Evolutionary conservation across 2,113 vertebrate genomes (phyloP), one percentile per base, ranked within the genome.

Genomic region (Onychostruthus taczanowskii): DNA sequence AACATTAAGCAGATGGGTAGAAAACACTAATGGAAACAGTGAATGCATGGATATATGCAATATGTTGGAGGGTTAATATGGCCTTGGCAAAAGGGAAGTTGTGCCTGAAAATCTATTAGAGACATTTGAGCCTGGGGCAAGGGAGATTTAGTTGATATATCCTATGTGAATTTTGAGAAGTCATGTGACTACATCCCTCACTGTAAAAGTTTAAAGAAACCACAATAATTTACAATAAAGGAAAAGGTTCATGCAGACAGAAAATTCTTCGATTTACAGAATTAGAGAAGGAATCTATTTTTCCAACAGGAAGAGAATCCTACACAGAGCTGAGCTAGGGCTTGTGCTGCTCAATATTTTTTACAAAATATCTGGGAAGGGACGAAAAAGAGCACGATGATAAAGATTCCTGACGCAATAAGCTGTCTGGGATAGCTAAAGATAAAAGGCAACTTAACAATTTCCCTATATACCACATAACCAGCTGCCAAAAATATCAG

Each of bases 401-500:
- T 49, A 27, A 81, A 81, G 43, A 85, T 76, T 62, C 90, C 49
- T 88, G 72, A 94, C 0, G 23, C 35, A 82, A 23, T 35, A 76
- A 93, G 58, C 59, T 91, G 52, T 64, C 28, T 69, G 27, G 41
- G n/a, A 83, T 39, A 62, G 59, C 75, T 88, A 50, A 93, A 92
- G 63, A 88, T 77, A 64, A 92, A 93, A 93, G 24, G 52, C 66
- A 95, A 59, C 16, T 80, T 53, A 39, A 66, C 84, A 50, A 66
- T 55, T 59, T 84, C 78, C 56, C 56, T 70, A 22, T 22, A 50
- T 1, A 47, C 22, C 63, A 88, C 43, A 52, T 4, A 62, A 87
- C 13, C 18, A 90, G 78, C 66, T 87, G 82, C 63, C 53, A 93
- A 92, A 94, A 95, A 93, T 49, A 85, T 9, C 75, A 76, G 64